A percentile compares a stretch with the other conserved stretches of the same genome.
phyloP scores from a whole-genome alignment of 2,113 vertebrate species.

The Aspiorhynchus laticeps region DNA sequence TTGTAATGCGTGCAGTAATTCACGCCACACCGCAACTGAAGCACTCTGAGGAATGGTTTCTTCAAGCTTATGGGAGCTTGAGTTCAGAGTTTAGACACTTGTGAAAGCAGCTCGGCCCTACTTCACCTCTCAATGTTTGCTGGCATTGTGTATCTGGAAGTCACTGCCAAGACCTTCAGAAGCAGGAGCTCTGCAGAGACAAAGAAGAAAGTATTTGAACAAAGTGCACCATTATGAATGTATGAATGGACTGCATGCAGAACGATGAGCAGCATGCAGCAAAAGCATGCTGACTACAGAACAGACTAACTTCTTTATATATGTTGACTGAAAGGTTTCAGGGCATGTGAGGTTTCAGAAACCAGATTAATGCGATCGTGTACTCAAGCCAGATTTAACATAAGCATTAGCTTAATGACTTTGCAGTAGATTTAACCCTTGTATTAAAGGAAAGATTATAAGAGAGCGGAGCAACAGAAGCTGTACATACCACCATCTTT shows the following conservation, averaged over 20 bases:
- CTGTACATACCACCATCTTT: conserved; percentile 87
- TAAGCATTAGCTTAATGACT: not conserved
- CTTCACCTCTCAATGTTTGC: conserved; percentile 73
- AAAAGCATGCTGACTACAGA: not conserved
- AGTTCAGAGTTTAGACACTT: not conserved
- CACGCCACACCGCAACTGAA: not conserved
- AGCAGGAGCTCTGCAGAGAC: conserved; percentile 70
- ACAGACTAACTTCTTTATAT: not conserved
- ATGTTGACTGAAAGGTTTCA: not conserved
- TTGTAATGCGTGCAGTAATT: not conserved
- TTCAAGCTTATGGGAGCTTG: not conserved
- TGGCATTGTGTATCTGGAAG: conserved; percentile 67
- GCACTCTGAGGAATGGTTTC: not conserved
- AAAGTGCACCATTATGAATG: conserved; percentile 5
- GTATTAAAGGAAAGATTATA: not conserved
- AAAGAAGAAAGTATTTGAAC: conserved; percentile 1
- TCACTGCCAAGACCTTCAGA: conserved; percentile 75
- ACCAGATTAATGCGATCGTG: not conserved
- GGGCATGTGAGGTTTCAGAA: not conserved
- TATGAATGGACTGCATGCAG: not conserved
- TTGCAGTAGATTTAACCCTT: not conserved
- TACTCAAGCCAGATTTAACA: not conserved
- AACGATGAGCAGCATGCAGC: not conserved
- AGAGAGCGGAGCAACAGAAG: conserved; percentile 27
- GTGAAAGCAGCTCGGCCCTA: not conserved